A percentile compares a stretch with the other conserved stretches of the same genome.
Conservation (phyloP, 1,140 invertebrate genomes). For the Orius insidiosus region DNA sequence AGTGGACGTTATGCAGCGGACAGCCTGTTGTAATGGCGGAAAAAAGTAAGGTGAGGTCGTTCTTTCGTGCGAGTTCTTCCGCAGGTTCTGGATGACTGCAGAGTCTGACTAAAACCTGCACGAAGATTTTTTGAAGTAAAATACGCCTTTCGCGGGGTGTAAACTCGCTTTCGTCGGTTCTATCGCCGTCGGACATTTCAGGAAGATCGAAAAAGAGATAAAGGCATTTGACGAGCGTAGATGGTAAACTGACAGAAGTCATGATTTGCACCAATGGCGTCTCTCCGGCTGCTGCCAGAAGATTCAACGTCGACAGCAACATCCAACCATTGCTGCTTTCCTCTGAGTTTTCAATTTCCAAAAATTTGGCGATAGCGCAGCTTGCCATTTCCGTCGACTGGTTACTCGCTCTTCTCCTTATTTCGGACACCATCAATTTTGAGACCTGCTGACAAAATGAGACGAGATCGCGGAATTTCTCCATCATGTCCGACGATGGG, state of each 20-base stretch:
- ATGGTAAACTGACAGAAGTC: constrained; percentile 87
- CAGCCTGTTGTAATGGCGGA: constrained; percentile 92
- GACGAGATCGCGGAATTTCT: constrained; percentile 85
- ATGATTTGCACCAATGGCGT: constrained; percentile 72
- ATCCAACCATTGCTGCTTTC: constrained; percentile 95
- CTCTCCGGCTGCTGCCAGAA: constrained; percentile 73
- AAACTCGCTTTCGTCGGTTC: constrained; percentile 55
- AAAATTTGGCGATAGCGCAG: constrained; percentile 86
- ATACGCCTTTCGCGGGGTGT: constrained; percentile 78
- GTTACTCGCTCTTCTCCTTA: constrained; percentile 80
- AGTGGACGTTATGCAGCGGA: constrained; percentile 77
- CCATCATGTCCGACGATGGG: constrained; percentile 80
- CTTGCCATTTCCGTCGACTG: constrained; percentile 90
- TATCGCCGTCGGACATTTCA: constrained; percentile 56
- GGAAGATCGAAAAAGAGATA: constrained; percentile 98
- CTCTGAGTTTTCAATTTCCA: constrained; percentile 82
- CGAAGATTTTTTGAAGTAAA: constrained; percentile 89
- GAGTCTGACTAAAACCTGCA: constrained; percentile 79
- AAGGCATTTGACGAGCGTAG: constrained; percentile 94
- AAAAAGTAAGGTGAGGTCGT: constrained; percentile 89
- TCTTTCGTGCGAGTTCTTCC: constrained; percentile 89
- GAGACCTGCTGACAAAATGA: constrained; percentile 89
- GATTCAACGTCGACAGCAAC: constrained; percentile 76
- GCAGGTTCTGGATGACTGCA: constrained; percentile 83
- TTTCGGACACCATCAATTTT: constrained; percentile 87